These are phyloP conservation scores for Nemapogon koenigi DNA, from an alignment of 2,888 invertebrate species.

Conservation along the genomic window DNA sequence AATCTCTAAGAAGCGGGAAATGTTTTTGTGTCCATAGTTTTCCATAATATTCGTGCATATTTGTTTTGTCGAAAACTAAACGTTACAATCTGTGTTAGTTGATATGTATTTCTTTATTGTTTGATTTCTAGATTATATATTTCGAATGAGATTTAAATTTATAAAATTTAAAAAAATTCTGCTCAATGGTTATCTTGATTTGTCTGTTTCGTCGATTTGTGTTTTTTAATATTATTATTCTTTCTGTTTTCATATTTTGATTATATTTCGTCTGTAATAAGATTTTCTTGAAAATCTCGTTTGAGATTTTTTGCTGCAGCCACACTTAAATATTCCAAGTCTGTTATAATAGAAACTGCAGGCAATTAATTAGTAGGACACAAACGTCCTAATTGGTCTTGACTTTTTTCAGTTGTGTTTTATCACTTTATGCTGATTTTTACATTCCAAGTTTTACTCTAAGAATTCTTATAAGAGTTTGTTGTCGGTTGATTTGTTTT, in stretches of 20 bases:
- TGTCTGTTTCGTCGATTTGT: conserved; percentile 21
- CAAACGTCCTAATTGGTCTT: too few species aligned
- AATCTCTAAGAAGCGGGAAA: conserved; percentile 1
- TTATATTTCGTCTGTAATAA: not conserved
- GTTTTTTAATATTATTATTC: conserved; percentile 17
- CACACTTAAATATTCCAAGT: too few species aligned
- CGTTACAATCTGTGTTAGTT: conserved; percentile 41
- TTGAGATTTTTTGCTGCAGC: too few species aligned
- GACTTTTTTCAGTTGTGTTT: too few species aligned
- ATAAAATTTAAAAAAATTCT: not conserved
- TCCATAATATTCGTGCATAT: not conserved
- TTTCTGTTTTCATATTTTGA: not conserved
- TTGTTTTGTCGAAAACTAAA: not conserved
- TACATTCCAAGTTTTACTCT: conserved; percentile 10
- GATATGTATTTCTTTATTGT: conserved; percentile 13
- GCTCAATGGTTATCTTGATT: not conserved
- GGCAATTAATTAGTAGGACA: too few species aligned
- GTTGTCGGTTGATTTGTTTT: conserved; percentile 11
- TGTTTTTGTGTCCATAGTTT: not conserved
- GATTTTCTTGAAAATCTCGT: too few species aligned
- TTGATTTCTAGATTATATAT: not conserved
- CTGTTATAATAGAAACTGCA: too few species aligned
- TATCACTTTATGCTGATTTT: too few species aligned
- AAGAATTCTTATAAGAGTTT: conserved; percentile 8
- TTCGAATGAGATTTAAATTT: too few species aligned